Evolutionary conservation across 2,113 vertebrate species (phyloP).

Genomic region (Smithornis capensis): DNA sequence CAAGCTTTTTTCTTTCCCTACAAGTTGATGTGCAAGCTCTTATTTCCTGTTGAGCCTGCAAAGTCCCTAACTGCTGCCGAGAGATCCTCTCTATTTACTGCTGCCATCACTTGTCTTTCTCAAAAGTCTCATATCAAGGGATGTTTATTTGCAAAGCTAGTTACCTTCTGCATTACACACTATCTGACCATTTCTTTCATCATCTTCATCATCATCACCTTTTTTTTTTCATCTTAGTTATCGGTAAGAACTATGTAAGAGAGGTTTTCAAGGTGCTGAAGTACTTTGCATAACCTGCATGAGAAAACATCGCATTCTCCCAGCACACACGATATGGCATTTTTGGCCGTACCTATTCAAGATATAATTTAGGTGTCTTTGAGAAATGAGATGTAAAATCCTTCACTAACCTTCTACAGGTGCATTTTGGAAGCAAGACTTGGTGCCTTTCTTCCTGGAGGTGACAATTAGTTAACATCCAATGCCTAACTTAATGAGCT

Average conservation of each 20-base stretch:
- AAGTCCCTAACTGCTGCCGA: background rate
- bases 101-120: background rate
- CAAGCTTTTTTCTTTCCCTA: background rate
- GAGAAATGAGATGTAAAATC: background rate
- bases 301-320: background rate
- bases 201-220: background rate
- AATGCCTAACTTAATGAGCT: background rate
- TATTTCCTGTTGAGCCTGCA: background rate
- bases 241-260: background rate
- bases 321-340: fast-evolving
- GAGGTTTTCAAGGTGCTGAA: background rate
- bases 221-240: background rate
- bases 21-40: background rate
- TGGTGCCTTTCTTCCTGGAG: background rate
- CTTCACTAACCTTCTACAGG: background rate
- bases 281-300: background rate
- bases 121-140: background rate
- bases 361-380: background rate
- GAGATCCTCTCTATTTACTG: background rate
- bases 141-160: background rate
- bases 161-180: background rate
- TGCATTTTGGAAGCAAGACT: background rate
- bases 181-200: background rate
- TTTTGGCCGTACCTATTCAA: background rate
- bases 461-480: background rate